Conservation (phyloP, 2,888 invertebrate species). For the Drosophila dives region DNA sequence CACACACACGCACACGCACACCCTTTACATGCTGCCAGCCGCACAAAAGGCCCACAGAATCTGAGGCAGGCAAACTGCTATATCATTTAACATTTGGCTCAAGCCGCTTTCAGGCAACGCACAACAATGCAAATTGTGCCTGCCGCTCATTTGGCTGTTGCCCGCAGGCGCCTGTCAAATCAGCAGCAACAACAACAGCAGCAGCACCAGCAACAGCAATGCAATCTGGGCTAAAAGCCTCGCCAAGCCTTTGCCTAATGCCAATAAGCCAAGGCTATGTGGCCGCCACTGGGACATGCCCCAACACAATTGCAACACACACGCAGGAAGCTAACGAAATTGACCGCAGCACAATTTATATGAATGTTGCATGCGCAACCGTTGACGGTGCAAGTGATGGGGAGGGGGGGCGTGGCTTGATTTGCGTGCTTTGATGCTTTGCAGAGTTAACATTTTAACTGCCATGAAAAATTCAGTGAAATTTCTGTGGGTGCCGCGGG, state of each 20-base stretch:
- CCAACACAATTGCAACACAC: not conserved
- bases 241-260: conserved; percentile 57
- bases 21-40: not conserved
- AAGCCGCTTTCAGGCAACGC: conserved; percentile 40
- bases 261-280: conserved; percentile 66
- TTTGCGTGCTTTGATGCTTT: conserved; percentile 70
- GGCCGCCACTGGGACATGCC: conserved; percentile 6
- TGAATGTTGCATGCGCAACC: conserved; percentile 65
- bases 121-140: conserved; percentile 29
- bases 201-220: conserved; percentile 10
- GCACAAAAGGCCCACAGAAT: conserved; percentile 9
- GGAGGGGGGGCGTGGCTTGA: not conserved
- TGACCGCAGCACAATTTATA: conserved; percentile 77
- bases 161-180: conserved; percentile 58
- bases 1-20: not conserved
- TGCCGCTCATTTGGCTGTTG: conserved; percentile 4
- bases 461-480: conserved; percentile 78
- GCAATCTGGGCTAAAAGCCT: conserved; percentile 39
- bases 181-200: conserved; percentile 26
- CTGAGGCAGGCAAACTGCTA: conserved; percentile 30
- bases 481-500: not conserved
- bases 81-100: conserved; percentile 49
- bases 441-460: conserved; percentile 81
- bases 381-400: not conserved
- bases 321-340: conserved; percentile 58